Percentiles rank a stretch among this genome's conserved stretches.
phyloP scores from a whole-genome alignment of 1,140 invertebrate genomes.

The Steinernema khuongi region DNA sequence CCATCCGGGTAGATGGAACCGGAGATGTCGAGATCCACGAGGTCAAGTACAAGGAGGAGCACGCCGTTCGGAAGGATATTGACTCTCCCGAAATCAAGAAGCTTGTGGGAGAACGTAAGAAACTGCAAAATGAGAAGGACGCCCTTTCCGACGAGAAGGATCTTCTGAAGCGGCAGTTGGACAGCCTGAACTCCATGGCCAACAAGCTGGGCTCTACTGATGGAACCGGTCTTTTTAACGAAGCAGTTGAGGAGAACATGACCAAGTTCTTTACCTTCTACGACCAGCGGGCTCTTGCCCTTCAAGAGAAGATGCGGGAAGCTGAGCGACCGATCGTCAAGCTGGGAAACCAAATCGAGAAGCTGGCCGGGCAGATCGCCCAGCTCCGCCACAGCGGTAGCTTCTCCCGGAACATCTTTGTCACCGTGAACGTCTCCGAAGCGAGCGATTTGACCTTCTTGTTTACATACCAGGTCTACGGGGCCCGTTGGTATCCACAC shows the following conservation, averaged over 20 bases:
- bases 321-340: not conserved
- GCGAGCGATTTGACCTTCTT: not conserved
- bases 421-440: not conserved
- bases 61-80: not conserved
- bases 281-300: not conserved
- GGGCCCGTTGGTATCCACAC: not conserved
- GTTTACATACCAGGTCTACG: not conserved
- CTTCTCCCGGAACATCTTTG: not conserved
- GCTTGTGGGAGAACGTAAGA: not conserved
- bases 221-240: not conserved
- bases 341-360: not conserved
- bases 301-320: not conserved
- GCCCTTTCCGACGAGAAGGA: not conserved
- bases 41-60: conserved; percentile 34
- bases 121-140: not conserved
- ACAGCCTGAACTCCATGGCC: not conserved
- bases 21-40: conserved; percentile 59
- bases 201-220: not conserved
- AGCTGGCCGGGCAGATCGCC: not conserved
- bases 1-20: conserved; percentile 58
- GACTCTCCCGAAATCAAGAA: not conserved
- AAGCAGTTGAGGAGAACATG: not conserved
- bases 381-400: not conserved
- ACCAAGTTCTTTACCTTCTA: not conserved
- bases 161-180: not conserved